Percentiles rank a stretch among this genome's conserved stretches.
These are phyloP conservation scores for Solenodon paradoxus DNA, from an alignment of 2,113 vertebrate genomes.

Conservation along the genomic window DNA sequence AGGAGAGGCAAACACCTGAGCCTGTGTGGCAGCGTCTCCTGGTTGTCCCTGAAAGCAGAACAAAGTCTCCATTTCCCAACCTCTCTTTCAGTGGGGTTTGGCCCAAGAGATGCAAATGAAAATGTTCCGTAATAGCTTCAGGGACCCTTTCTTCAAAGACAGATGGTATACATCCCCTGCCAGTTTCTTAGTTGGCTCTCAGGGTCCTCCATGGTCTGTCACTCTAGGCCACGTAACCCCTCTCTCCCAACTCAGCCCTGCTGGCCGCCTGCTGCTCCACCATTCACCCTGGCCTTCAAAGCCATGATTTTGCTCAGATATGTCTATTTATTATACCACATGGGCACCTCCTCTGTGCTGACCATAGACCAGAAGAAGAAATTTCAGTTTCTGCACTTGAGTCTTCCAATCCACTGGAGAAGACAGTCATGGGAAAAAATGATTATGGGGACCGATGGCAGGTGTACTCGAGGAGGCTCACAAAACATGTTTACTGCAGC, in stretches of 20 bases:
- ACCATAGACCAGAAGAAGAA: not conserved
- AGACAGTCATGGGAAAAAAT: not conserved
- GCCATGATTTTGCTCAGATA: not conserved
- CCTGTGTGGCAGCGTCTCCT: not conserved
- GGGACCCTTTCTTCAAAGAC: not conserved
- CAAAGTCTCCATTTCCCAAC: not conserved
- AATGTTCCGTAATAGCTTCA: not conserved
- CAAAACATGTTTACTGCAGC: not conserved
- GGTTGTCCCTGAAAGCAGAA: not conserved
- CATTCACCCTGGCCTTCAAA: not conserved
- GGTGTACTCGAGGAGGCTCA: not conserved
- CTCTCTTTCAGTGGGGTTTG: not conserved
- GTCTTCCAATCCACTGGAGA: not conserved
- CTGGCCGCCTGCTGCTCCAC: not conserved
- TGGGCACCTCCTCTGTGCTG: not conserved
- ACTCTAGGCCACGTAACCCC: not conserved
- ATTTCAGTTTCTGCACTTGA: not conserved
- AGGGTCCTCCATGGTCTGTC: not conserved
- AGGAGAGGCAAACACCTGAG: not conserved
- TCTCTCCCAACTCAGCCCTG: not conserved
- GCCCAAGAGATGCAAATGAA: not conserved
- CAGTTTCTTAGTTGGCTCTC: not conserved
- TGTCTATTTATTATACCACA: not conserved
- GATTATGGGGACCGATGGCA: not conserved
- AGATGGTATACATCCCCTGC: too few species aligned